Conservation (phyloP, 1,140 invertebrate species). For the Lepeophtheirus salmonis region DNA sequence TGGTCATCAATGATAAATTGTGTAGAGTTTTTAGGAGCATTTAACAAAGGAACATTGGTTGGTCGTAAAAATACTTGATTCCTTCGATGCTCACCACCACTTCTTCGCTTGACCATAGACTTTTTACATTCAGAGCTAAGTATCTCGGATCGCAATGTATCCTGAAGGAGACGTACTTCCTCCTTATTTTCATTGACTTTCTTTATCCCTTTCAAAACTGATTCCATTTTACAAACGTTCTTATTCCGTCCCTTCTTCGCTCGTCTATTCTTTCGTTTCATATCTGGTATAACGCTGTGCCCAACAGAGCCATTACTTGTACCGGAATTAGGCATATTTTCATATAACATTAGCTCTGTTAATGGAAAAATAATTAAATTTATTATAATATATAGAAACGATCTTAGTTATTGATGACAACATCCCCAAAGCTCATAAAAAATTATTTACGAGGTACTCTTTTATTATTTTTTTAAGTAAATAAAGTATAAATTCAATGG, state of each 20-base stretch:
- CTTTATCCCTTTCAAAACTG: neutral
- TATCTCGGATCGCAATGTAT: neutral
- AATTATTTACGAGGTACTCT: no score
- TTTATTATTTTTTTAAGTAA: no score
- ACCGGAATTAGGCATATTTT: neutral
- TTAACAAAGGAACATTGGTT: constrained; percentile 7
- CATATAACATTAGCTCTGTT: neutral
- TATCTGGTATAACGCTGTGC: no score
- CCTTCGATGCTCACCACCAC: neutral
- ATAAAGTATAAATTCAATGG: no score
- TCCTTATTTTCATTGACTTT: neutral
- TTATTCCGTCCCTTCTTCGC: constrained; percentile 2
- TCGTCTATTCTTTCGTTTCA: neutral
- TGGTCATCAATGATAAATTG: constrained; percentile 19
- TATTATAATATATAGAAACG: no score
- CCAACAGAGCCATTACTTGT: neutral
- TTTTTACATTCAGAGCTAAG: neutral
- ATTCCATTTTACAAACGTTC: neutral
- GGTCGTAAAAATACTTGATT: neutral
- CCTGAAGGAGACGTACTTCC: neutral
- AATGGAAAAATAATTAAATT: neutral
- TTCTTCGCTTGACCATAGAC: neutral
- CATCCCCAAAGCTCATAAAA: no score
- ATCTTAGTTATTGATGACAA: no score
- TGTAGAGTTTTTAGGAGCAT: constrained; percentile 15